Evolutionary conservation across 2,113 vertebrate genomes (phyloP).

Genomic region (Aramus guarauna): DNA sequence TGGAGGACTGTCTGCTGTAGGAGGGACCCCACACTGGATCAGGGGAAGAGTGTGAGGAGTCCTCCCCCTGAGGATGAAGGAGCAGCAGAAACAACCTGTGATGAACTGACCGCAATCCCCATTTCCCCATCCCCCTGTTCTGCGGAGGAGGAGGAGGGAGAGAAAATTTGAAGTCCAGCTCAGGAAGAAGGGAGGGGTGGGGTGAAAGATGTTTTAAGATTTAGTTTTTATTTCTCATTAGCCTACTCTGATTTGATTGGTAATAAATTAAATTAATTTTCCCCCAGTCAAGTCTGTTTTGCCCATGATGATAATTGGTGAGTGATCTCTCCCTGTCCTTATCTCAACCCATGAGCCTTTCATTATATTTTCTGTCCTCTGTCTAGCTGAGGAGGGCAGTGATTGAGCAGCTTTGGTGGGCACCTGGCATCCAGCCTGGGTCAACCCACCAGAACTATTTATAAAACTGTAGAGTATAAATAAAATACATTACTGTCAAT

Average conservation of each 20-base stretch:
- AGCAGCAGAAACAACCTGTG: not conserved
- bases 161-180: not conserved
- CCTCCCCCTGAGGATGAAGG: not conserved
- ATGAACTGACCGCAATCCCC: not conserved
- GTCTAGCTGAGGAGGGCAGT: not conserved
- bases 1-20: too few species aligned
- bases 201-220: not conserved
- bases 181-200: too few species aligned
- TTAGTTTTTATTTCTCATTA: not conserved
- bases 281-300: not conserved
- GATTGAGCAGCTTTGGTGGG: not conserved
- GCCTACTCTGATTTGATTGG: not conserved
- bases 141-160: not conserved
- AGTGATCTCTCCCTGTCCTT: not conserved
- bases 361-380: not conserved
- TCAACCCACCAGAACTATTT: not conserved
- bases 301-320: fast-evolving
- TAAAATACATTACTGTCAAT: not conserved
- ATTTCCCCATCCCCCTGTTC: fast-evolving
- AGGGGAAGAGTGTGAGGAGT: too few species aligned
- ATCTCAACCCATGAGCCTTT: not conserved
- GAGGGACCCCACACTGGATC: too few species aligned
- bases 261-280: not conserved
- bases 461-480: not conserved
- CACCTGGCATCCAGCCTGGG: not conserved